phyloP scores from a whole-genome alignment of 2,797 vertebrate genomes.

The Leptoclinus maculatus region DNA sequence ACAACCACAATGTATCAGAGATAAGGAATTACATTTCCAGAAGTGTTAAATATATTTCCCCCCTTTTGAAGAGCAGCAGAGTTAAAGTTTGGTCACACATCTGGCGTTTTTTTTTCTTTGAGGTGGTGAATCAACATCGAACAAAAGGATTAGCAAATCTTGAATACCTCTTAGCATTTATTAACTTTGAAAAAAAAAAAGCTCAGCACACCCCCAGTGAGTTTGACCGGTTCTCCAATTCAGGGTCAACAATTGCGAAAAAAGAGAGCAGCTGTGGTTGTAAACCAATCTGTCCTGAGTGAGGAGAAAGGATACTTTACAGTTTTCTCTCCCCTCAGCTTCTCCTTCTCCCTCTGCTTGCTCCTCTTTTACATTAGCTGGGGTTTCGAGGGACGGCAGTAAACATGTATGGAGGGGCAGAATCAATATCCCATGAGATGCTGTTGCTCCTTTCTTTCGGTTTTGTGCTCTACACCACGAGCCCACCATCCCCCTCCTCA shows the following conservation, averaged over 20 bases:
- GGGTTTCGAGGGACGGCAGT: slow-evolving; percentile 38
- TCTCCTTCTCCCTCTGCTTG: slow-evolving; percentile 12
- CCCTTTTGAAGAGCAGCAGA: not conserved
- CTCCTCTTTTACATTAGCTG: slow-evolving; percentile 49
- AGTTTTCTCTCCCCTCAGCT: slow-evolving; percentile 27
- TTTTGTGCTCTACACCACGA: slow-evolving; percentile 33
- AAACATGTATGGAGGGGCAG: slow-evolving; percentile 43
- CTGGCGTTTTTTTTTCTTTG: not conserved
- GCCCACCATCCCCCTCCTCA: slow-evolving; percentile 49
- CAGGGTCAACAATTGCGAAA: slow-evolving; percentile 5
- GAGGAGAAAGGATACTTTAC: slow-evolving; percentile 51
- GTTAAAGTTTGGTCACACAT: not conserved
- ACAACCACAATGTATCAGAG: not conserved
- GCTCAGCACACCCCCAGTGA: not conserved
- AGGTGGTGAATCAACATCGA: not conserved
- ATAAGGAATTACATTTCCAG: slow-evolving; percentile 1
- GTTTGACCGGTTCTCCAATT: slow-evolving; percentile 11
- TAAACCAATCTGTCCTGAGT: slow-evolving; percentile 54
- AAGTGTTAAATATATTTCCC: not conserved
- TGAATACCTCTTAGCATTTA: slow-evolving; percentile 31
- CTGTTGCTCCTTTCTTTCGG: slow-evolving; percentile 22
- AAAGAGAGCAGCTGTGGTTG: slow-evolving; percentile 44
- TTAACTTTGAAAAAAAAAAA: slow-evolving; percentile 14
- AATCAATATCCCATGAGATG: slow-evolving; percentile 66
- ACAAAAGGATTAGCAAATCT: slow-evolving; percentile 4